Percentiles rank a stretch among this genome's conserved stretches.
Evolutionary conservation across 1,140 invertebrate genomes (phyloP).

Genomic region (Phymorhynchus buccinoides): DNA sequence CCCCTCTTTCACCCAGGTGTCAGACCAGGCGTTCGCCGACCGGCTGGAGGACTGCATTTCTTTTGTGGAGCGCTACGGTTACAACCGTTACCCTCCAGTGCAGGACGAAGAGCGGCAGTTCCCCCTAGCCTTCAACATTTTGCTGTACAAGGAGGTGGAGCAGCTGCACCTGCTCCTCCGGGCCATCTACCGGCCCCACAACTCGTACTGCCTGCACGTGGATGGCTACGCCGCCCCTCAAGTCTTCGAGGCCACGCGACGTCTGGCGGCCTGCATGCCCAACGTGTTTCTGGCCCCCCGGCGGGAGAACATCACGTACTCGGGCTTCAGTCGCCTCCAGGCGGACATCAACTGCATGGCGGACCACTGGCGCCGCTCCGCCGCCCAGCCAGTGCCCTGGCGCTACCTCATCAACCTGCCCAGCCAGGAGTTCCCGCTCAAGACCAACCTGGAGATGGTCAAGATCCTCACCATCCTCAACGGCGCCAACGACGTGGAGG

Average conservation of each 20-base stretch:
- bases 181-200: conserved; percentile 68
- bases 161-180: conserved; percentile 63
- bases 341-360: conserved; percentile 65
- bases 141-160: conserved; percentile 63
- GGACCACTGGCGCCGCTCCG: conserved; percentile 46
- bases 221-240: conserved; percentile 53
- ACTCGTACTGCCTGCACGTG: conserved; percentile 69
- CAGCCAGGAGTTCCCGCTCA: conserved; percentile 63
- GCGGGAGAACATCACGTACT: conserved; percentile 59
- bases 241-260: conserved; percentile 50
- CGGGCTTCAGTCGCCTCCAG: conserved; percentile 53
- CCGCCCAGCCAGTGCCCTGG: conserved; percentile 46
- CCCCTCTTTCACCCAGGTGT: neutral
- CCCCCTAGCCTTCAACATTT: conserved; percentile 66
- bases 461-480: conserved; percentile 62
- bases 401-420: conserved; percentile 67
- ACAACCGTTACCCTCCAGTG: conserved; percentile 3
- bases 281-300: conserved; percentile 65
- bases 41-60: conserved; percentile 22
- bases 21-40: neutral
- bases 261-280: conserved; percentile 59
- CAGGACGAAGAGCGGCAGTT: conserved; percentile 55
- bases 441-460: conserved; percentile 66
- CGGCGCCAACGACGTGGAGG: conserved; percentile 61
- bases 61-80: conserved; percentile 34